A percentile compares a stretch with the other conserved stretches of the same genome.
Conservation (phyloP, 2,113 vertebrate species). For the Podarcis muralis region DNA sequence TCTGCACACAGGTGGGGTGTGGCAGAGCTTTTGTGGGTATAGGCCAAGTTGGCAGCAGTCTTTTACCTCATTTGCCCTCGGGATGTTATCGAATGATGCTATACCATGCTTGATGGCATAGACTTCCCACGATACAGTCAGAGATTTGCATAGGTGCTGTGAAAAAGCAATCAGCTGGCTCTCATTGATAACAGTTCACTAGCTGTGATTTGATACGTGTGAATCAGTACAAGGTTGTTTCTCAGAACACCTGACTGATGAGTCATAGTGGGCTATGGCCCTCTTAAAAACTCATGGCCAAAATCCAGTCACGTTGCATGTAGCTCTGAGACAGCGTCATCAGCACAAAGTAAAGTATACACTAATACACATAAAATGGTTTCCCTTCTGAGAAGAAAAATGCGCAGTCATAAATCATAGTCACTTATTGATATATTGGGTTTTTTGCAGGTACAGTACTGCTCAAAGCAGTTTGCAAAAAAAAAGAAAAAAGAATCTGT, state of each 20-base stretch:
- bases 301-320: too few relatives aligned
- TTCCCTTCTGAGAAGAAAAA: neutral
- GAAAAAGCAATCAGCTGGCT: neutral
- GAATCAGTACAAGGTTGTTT: too few relatives aligned
- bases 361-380: neutral
- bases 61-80: neutral
- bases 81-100: neutral
- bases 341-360: neutral
- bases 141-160: neutral
- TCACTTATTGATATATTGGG: too few relatives aligned
- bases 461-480: too few relatives aligned
- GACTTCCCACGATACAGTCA: neutral
- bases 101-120: neutral
- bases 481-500: too few relatives aligned
- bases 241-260: neutral
- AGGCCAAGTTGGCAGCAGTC: neutral
- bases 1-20: neutral
- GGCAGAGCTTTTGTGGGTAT: neutral
- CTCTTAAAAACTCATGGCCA: too few relatives aligned
- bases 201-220: neutral
- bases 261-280: too few relatives aligned
- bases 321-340: neutral
- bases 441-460: too few relatives aligned
- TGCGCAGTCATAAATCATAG: neutral
- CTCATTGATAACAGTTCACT: neutral